Conservation (phyloP, 2,113 vertebrate species). For the Toxostoma redivivum region DNA sequence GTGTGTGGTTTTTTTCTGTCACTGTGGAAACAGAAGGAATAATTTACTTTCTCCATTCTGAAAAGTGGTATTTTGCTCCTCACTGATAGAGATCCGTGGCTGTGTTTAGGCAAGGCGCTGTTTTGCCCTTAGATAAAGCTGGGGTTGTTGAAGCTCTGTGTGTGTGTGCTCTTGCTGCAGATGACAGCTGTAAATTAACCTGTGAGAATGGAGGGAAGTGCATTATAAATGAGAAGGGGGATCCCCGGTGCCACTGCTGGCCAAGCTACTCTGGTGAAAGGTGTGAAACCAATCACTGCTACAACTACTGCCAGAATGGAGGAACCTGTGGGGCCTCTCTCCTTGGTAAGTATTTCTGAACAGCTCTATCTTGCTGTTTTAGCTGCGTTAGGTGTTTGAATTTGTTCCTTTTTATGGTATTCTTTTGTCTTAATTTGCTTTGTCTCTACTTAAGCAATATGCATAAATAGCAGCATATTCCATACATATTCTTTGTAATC, state of each 20-base stretch:
- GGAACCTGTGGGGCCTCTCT: slow-evolving; percentile 90
- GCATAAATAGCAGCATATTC: neutral
- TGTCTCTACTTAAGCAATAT: neutral
- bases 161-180: slow-evolving; percentile 66
- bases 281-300: slow-evolving; percentile 94
- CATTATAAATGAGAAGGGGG: slow-evolving; percentile 92
- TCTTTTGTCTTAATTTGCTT: neutral
- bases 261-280: slow-evolving; percentile 93
- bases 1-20: neutral
- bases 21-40: neutral
- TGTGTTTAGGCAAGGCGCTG: neutral
- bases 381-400: neutral
- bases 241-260: slow-evolving; percentile 93
- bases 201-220: slow-evolving; percentile 97
- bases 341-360: slow-evolving; percentile 78
- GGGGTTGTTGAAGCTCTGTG: neutral
- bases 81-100: accelerated
- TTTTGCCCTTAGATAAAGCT: accelerated
- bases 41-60: neutral
- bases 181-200: slow-evolving; percentile 86
- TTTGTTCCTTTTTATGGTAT: neutral
- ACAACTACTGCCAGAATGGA: slow-evolving; percentile 94
- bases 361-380: neutral
- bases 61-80: accelerated
- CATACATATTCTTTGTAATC: neutral